Base-by-base conservation (phyloP, 2,113 vertebrate genomes). In the Microcebus jonahi region DNA sequence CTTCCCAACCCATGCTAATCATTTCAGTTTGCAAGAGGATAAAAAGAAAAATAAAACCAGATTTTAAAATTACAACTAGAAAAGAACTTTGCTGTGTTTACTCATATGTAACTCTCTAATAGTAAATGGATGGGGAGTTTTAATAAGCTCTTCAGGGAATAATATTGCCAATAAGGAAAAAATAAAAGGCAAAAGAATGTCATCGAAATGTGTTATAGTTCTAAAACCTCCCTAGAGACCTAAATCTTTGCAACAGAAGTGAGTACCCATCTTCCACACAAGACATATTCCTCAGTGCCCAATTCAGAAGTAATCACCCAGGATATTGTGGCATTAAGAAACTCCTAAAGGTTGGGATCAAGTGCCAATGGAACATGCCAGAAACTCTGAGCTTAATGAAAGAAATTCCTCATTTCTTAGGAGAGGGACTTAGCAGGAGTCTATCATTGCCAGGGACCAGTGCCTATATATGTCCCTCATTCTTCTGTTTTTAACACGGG, bases 201-300 rank as follows among this genome's bases (percentile, higher is more conserved):
- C 10, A 70, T 70, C 17, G 61, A 48, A 39, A 31, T 17, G 15
- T 75, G 1, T 67, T 68, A 11, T 17, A 70, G 31, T 6, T 53
- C 25, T 68, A 88, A 36, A 57, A 50, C 29, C 67, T n/a, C 18
- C 8, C 5, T 12, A 55, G 2, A 15, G 1, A 6, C 48, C 20
- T 55, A 84, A n/a, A 20, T 63, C 4, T 87, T 59, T 91, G 8
- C 3, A 57, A 61, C 17, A 71, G 20, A 91, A 90, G 15, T 23
- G 76, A 79, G 5, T 9, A 73, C 0, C 6, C 6, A 76, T 29
- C n/a, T 87, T 67, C 27, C 17, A 71, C 34, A 42, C 15, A 81
- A 5, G 1, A 23, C 0, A 20, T 9, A 39, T 1, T 61, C 42
- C 5, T 53, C 48, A 39, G 14, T 75, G 5, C 6, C 13, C 13